Evolutionary conservation across 2,888 invertebrate species (phyloP).

Genomic region (Bedellia somnulentella): DNA sequence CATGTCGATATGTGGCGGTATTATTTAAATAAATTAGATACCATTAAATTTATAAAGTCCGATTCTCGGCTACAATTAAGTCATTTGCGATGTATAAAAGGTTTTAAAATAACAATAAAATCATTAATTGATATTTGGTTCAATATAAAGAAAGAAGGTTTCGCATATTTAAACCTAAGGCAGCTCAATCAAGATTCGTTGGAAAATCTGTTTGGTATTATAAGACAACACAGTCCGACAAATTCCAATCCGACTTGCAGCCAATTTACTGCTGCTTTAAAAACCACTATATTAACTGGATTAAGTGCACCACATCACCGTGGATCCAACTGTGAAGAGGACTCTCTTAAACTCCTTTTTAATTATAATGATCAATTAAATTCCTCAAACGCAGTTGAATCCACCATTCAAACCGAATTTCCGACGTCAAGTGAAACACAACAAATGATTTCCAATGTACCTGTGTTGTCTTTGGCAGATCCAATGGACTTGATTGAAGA

Average conservation of each 20-base stretch:
- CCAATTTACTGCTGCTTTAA: conserved; percentile 5
- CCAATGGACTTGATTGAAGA: neutral
- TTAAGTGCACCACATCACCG: neutral
- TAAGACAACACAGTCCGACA: conserved; percentile 10
- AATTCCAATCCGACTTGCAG: conserved; percentile 8
- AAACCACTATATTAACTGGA: conserved; percentile 1
- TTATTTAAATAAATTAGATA: conserved; percentile 7
- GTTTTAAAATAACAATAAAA: conserved; percentile 7
- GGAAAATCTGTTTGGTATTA: conserved; percentile 12
- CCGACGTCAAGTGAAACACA: neutral
- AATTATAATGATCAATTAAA: neutral
- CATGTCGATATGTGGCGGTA: conserved; percentile 10
- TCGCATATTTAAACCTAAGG: conserved; percentile 10
- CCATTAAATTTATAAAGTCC: conserved; percentile 7
- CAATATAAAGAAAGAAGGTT: conserved; percentile 8
- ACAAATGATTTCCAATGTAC: neutral
- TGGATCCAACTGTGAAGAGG: neutral
- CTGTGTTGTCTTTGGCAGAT: neutral
- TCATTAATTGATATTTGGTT: conserved; percentile 12
- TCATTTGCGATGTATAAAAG: conserved; percentile 7
- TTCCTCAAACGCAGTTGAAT: neutral
- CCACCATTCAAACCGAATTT: too few relatives aligned
- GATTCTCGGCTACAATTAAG: conserved; percentile 3
- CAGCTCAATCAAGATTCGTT: conserved; percentile 10
- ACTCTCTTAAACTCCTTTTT: neutral